These are phyloP conservation scores for Lamproptera curius DNA, from an alignment of 2,888 invertebrate species.

Conservation along the genomic window DNA sequence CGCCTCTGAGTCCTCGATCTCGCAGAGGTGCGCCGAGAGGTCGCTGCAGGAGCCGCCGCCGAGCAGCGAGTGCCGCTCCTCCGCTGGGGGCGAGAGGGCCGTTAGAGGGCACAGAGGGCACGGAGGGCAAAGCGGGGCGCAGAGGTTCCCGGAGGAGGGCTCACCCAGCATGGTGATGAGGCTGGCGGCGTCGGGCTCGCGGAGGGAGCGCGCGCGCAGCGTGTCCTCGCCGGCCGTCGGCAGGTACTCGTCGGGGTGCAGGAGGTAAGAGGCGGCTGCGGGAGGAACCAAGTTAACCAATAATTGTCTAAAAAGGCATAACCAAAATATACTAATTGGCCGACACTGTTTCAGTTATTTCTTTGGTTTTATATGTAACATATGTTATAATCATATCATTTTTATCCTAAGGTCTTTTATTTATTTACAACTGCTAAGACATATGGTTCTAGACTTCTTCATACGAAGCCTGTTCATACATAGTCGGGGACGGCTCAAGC, in stretches of 20 bases:
- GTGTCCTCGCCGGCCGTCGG: slow-evolving; percentile 38
- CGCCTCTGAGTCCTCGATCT: slow-evolving; percentile 93
- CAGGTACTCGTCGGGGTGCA: slow-evolving; percentile 91
- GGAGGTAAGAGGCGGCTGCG: slow-evolving; percentile 83
- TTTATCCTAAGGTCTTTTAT: no score
- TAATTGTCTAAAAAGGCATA: no score
- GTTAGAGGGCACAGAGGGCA: no score
- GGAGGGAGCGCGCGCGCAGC: slow-evolving; percentile 43
- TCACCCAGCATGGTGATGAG: slow-evolving; percentile 83
- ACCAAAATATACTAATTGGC: no score
- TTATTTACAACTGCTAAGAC: no score
- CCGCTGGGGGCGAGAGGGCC: slow-evolving; percentile 44
- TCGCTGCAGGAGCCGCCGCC: slow-evolving; percentile 87
- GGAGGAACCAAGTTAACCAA: no score
- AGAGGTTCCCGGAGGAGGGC: slow-evolving; percentile 13
- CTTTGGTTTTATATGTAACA: no score
- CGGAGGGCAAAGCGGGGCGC: background rate
- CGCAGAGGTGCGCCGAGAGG: slow-evolving; percentile 92
- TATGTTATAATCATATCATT: no score
- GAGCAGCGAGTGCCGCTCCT: slow-evolving; percentile 86
- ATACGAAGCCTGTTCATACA: no score
- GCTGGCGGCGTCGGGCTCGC: slow-evolving; percentile 81
- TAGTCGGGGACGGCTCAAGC: no score
- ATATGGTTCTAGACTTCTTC: no score
- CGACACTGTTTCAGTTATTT: no score